A percentile compares a stretch with the other conserved stretches of the same genome.
These are phyloP conservation scores for Pygocentrus nattereri DNA, from an alignment of 2,797 vertebrate genomes.

Conservation along the genomic window DNA sequence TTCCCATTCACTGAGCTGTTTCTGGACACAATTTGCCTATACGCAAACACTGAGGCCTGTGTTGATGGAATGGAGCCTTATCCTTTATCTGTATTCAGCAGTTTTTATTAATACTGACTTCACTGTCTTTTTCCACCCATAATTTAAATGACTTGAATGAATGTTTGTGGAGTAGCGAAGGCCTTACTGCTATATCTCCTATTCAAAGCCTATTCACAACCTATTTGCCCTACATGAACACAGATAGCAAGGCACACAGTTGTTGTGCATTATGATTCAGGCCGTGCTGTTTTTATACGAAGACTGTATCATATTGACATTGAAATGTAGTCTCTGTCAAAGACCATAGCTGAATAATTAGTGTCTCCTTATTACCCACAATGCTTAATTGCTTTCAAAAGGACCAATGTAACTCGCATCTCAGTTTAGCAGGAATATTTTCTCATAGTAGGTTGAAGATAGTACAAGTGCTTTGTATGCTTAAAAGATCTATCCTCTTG, in stretches of 20 bases:
- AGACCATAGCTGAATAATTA: conserved; percentile 1
- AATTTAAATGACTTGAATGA: not conserved
- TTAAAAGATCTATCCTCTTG: not conserved
- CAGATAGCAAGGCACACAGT: not conserved
- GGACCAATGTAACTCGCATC: not conserved
- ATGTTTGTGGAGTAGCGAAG: not conserved
- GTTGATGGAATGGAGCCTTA: not conserved
- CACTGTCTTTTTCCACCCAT: not conserved
- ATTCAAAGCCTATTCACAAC: not conserved
- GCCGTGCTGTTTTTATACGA: not conserved
- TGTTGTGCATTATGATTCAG: not conserved
- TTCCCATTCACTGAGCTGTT: not conserved
- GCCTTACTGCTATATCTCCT: not conserved
- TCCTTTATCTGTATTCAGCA: not conserved
- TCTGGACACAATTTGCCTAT: conserved; percentile 1
- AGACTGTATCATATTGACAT: not conserved
- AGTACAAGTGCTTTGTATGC: conserved; percentile 24
- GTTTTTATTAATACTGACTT: not conserved
- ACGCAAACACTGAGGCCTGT: not conserved
- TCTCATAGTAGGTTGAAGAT: not conserved
- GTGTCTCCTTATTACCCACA: not conserved
- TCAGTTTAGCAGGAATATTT: not conserved
- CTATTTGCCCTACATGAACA: not conserved
- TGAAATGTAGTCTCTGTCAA: conserved; percentile 2
- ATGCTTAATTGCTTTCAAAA: not conserved